Percentiles rank a stretch among this genome's conserved stretches.
Evolutionary conservation across 1,140 invertebrate species (phyloP).

Genomic region (Macrocentrus cingulum): DNA sequence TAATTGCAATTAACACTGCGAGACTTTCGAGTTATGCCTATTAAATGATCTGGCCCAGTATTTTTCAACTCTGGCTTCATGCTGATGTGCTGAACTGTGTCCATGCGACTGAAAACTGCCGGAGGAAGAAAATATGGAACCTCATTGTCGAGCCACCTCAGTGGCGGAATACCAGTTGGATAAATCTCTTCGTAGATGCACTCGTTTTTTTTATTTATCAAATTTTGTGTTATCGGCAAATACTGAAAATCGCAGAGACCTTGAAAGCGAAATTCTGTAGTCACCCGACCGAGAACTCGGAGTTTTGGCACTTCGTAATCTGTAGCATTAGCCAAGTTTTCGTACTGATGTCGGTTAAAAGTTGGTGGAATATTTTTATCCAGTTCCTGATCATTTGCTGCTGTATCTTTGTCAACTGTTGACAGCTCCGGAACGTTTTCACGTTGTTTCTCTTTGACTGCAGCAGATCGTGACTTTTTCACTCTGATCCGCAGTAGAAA

Average conservation of each 20-base stretch:
- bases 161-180: constrained; percentile 63
- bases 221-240: constrained; percentile 67
- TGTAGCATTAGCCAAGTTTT: constrained; percentile 39
- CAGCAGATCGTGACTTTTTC: constrained; percentile 48
- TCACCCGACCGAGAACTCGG: constrained; percentile 69
- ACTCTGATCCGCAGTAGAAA: constrained; percentile 75
- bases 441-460: not conserved
- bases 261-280: constrained; percentile 72
- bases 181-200: constrained; percentile 70
- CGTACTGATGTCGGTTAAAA: constrained; percentile 36
- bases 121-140: constrained; percentile 74
- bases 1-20: constrained; percentile 62
- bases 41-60: constrained; percentile 50
- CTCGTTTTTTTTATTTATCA: constrained; percentile 53
- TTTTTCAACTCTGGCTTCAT: constrained; percentile 47
- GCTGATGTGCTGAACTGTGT: constrained; percentile 63
- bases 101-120: constrained; percentile 75
- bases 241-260: constrained; percentile 90
- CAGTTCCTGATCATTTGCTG: not conserved
- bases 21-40: constrained; percentile 60
- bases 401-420: not conserved
- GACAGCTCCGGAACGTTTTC: too few relatives aligned
- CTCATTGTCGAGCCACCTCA: constrained; percentile 64
- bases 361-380: constrained; percentile 30
- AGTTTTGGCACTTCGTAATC: constrained; percentile 43